Evolutionary conservation across 1,140 invertebrate species (phyloP).

Genomic region (Zaprionus tsacasi): DNA sequence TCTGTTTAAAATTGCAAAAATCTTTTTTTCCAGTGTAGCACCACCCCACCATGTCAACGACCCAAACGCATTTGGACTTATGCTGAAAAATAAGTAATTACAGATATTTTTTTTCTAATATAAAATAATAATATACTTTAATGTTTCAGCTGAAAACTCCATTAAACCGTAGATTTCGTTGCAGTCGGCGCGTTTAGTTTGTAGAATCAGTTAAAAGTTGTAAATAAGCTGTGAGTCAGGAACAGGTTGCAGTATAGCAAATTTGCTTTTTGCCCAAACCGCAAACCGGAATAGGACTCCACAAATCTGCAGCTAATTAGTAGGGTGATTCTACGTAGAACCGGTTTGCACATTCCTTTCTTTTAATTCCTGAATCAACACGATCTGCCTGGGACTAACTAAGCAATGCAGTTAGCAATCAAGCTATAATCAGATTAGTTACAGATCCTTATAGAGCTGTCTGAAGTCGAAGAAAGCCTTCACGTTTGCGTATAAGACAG

Average conservation of each 20-base stretch:
- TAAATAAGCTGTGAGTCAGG: slow-evolving; percentile 5
- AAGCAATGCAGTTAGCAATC: slow-evolving; percentile 15
- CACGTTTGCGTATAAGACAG: slow-evolving; percentile 5
- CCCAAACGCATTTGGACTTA: slow-evolving; percentile 15
- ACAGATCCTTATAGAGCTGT: background rate
- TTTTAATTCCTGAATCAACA: slow-evolving; percentile 11
- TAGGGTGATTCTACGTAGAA: background rate
- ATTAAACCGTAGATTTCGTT: background rate
- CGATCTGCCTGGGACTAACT: background rate
- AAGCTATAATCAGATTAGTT: slow-evolving; percentile 18
- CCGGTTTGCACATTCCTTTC: background rate
- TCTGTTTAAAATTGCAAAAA: background rate
- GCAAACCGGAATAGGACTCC: slow-evolving; percentile 25
- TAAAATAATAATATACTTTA: background rate
- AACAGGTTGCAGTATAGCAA: slow-evolving; percentile 15
- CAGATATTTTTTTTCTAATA: background rate
- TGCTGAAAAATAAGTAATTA: background rate
- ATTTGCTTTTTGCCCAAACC: slow-evolving; percentile 2
- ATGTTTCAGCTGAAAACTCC: background rate
- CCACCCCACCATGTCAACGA: slow-evolving; percentile 36
- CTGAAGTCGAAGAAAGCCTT: slow-evolving; percentile 5
- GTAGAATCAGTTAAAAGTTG: background rate
- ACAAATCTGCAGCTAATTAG: slow-evolving; percentile 26
- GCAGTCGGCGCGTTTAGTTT: background rate
- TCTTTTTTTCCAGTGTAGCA: background rate